phyloP scores from a whole-genome alignment of 2,888 invertebrate genomes.

The Archaeoteleia sp. region DNA sequence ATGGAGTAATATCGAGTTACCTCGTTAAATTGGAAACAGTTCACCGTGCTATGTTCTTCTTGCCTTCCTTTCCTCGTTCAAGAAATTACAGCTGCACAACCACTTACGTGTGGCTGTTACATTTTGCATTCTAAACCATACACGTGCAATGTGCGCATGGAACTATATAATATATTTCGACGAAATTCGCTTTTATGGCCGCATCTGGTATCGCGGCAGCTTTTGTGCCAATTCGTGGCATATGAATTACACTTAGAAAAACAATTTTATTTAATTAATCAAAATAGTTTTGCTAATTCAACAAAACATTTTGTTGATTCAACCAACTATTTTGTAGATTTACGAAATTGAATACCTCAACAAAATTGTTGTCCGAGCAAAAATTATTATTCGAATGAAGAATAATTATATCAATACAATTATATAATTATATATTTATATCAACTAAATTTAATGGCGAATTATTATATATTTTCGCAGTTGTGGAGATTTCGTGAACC shows the following conservation, averaged over 20 bases:
- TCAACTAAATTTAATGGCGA: slow-evolving; percentile 3
- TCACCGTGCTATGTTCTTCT: slow-evolving; percentile 54
- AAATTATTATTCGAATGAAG: too few species aligned
- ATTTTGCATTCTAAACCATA: slow-evolving; percentile 52
- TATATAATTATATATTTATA: too few species aligned
- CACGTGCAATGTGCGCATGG: slow-evolving; percentile 45
- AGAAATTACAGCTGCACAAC: slow-evolving; percentile 48
- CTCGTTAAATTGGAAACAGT: slow-evolving; percentile 68
- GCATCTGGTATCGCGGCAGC: slow-evolving; percentile 46
- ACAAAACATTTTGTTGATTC: too few species aligned
- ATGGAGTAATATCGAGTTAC: slow-evolving; percentile 67
- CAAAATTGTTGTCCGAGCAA: too few species aligned
- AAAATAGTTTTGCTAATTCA: too few species aligned
- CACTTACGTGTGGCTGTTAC: slow-evolving; percentile 52
- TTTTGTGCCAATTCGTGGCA: slow-evolving; percentile 37
- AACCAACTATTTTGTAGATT: too few species aligned
- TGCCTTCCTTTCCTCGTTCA: slow-evolving; percentile 44
- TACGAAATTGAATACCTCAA: too few species aligned
- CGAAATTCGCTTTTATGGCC: slow-evolving; percentile 47
- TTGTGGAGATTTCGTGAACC: too few species aligned
- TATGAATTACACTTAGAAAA: too few species aligned
- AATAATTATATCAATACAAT: too few species aligned
- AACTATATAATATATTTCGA: slow-evolving; percentile 45
- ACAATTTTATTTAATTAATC: too few species aligned
- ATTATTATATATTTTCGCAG: too few species aligned